phyloP scores from a whole-genome alignment of 2,113 vertebrate species.

The Dinomys branickii region DNA sequence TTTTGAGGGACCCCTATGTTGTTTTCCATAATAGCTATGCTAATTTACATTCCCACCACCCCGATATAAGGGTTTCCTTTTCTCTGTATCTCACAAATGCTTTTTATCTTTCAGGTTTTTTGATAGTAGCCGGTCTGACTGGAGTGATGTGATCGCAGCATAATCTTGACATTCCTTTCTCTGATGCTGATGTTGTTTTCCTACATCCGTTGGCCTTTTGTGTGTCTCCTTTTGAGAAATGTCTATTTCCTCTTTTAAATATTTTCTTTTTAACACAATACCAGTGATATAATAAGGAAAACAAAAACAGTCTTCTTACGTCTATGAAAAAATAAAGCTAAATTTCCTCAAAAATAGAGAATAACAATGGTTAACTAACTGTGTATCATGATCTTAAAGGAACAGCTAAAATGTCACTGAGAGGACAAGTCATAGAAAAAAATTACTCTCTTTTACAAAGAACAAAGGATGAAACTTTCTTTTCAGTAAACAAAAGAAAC shows the following conservation, averaged over 20 bases:
- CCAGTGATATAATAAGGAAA: not conserved
- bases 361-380: not conserved
- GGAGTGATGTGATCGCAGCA: not conserved
- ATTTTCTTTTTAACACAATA: not conserved
- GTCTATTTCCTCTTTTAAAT: not conserved
- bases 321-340: not conserved
- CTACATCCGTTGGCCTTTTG: not conserved
- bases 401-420: not conserved
- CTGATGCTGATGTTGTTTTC: not conserved
- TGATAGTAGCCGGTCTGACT: not conserved
- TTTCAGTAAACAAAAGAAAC: not conserved
- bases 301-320: not conserved
- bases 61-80: not conserved
- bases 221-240: not conserved
- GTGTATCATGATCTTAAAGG: not conserved
- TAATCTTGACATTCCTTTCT: no score
- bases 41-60: not conserved
- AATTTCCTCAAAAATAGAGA: not conserved
- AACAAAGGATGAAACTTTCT: not conserved
- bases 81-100: not conserved
- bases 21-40: not conserved
- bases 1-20: not conserved
- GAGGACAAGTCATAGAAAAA: not conserved
- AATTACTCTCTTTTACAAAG: not conserved
- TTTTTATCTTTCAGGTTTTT: not conserved